Conservation (phyloP, 2,797 vertebrate genomes). For the Xyrichtys novacula region DNA sequence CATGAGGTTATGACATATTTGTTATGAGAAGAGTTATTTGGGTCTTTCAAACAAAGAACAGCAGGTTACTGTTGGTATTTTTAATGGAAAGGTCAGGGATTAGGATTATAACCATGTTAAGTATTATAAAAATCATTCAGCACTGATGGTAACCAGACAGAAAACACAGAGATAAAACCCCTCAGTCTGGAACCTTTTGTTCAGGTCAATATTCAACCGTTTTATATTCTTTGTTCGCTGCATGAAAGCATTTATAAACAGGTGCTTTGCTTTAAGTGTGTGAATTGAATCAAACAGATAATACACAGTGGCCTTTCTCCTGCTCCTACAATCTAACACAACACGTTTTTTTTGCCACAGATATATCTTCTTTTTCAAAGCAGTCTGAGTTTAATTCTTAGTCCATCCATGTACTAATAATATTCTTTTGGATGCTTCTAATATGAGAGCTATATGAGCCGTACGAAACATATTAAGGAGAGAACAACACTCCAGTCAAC, state of each 20-base stretch:
- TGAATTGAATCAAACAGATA: background rate
- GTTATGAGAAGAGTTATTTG: constrained; percentile 19
- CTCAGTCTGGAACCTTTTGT: constrained; percentile 35
- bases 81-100: constrained; percentile 55
- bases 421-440: background rate
- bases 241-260: background rate
- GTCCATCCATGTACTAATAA: no score
- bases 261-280: background rate
- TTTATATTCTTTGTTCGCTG: constrained; percentile 6
- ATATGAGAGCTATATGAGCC: constrained; percentile 24
- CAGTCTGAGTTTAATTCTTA: no score
- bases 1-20: constrained; percentile 5
- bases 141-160: constrained; percentile 20
- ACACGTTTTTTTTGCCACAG: no score
- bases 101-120: constrained; percentile 71
- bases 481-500: constrained; percentile 58
- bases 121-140: constrained; percentile 36
- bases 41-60: constrained; percentile 17
- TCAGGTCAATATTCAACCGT: constrained; percentile 1
- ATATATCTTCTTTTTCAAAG: no score
- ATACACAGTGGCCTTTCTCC: background rate
- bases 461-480: constrained; percentile 36
- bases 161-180: constrained; percentile 30
- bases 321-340: no score
- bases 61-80: constrained; percentile 31